These are phyloP conservation scores for Aurelia coerulea DNA, from an alignment of 30 jellyfish, hydroid and myxozoan species.

Conservation along the genomic window DNA sequence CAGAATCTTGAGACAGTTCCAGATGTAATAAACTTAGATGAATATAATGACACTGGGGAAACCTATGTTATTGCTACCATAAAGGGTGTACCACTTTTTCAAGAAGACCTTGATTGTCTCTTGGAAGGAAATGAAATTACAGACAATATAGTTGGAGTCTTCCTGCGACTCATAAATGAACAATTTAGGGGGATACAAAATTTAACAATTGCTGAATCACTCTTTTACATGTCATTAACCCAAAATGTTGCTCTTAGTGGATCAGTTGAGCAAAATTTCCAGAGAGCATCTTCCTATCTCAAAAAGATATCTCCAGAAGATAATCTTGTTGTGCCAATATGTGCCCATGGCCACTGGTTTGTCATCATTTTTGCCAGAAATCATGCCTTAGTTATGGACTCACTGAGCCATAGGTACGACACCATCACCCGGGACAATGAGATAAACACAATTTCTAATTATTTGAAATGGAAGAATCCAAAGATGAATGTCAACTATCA, in stretches of 20 bases:
- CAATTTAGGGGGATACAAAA: no score
- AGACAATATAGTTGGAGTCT: neutral
- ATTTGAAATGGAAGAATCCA: constrained; percentile 3
- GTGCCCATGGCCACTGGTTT: constrained; percentile 33
- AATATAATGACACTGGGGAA: neutral
- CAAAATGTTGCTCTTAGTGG: constrained; percentile 3
- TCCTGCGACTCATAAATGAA: no score
- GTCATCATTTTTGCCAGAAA: neutral
- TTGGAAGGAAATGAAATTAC: constrained; percentile 2
- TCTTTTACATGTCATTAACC: constrained; percentile 11
- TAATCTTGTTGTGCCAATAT: constrained; percentile 10
- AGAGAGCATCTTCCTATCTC: neutral
- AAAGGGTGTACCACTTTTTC: constrained; percentile 10
- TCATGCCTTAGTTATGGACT: constrained; percentile 20
- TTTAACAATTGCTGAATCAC: no score
- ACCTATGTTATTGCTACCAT: constrained; percentile 2
- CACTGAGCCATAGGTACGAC: constrained; percentile 9
- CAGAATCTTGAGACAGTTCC: neutral
- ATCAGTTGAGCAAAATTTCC: neutral
- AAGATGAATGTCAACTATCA: neutral
- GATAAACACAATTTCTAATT: neutral
- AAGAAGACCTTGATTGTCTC: constrained; percentile 17
- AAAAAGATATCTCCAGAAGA: neutral
- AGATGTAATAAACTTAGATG: constrained; percentile 13
- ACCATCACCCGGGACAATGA: neutral